These are phyloP conservation scores for Tetropium fuscum DNA, from an alignment of 2,888 invertebrate species.

Conservation along the genomic window DNA sequence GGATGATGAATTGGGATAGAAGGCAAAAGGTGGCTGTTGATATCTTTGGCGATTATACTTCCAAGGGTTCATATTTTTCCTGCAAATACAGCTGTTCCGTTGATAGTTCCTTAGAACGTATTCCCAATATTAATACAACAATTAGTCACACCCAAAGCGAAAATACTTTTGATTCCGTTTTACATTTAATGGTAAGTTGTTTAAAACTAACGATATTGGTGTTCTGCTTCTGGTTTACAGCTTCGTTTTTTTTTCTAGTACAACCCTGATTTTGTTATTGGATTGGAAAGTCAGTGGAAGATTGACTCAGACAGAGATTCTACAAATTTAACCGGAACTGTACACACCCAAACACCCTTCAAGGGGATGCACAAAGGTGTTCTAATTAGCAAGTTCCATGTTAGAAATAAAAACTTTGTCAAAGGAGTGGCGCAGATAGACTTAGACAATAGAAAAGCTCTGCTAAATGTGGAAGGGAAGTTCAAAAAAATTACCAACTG, in stretches of 20 bases:
- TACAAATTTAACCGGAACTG: conserved; percentile 76
- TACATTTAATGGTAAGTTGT: conserved; percentile 67
- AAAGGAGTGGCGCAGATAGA: conserved; percentile 78
- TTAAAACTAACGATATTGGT: not conserved
- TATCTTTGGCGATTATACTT: conserved; percentile 67
- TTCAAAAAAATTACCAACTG: conserved; percentile 77
- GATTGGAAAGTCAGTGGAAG: conserved; percentile 79
- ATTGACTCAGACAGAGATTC: conserved; percentile 69
- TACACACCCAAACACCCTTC: conserved; percentile 77
- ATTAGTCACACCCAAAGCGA: conserved; percentile 70
- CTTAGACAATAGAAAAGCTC: conserved; percentile 77
- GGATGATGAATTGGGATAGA: conserved; percentile 72
- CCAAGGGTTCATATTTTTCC: conserved; percentile 62
- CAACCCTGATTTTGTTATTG: conserved; percentile 75
- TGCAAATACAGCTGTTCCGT: conserved; percentile 69
- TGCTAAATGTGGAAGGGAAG: conserved; percentile 73
- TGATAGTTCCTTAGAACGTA: conserved; percentile 71
- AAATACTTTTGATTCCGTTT: conserved; percentile 67
- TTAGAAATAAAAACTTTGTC: conserved; percentile 74
- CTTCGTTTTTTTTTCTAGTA: conserved; percentile 67
- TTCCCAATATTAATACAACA: conserved; percentile 70
- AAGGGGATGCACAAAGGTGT: conserved; percentile 77
- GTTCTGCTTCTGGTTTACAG: conserved; percentile 1
- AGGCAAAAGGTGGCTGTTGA: conserved; percentile 71
- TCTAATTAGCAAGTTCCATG: conserved; percentile 74